Evolutionary conservation across 23 tunicate species (phyloP).

Genomic region (Aplidium turbinatum): DNA sequence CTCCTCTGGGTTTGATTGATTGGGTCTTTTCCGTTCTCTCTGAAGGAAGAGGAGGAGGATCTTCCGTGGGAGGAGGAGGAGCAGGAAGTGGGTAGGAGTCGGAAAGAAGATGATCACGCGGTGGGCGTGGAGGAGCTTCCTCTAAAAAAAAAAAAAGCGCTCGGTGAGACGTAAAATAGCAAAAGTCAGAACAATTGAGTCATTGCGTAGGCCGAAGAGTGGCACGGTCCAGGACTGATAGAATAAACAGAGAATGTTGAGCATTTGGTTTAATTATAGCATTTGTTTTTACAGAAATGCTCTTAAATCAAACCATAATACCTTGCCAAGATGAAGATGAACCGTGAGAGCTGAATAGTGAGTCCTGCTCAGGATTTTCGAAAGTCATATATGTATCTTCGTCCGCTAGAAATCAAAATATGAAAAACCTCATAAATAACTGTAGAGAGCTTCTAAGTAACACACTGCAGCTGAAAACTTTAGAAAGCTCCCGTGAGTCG

Average conservation of each 20-base stretch:
- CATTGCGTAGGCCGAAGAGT: too few relatives aligned
- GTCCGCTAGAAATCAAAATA: not conserved
- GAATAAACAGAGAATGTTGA: too few relatives aligned
- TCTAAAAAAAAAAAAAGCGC: too few relatives aligned
- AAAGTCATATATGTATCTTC: constrained; percentile 44
- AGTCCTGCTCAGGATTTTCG: not conserved
- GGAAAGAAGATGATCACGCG: not conserved
- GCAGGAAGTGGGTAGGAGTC: not conserved
- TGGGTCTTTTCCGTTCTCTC: constrained; percentile 1
- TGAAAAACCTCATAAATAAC: not conserved
- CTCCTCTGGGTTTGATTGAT: constrained; percentile 26
- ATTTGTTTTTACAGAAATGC: too few relatives aligned
- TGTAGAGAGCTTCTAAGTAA: not conserved
- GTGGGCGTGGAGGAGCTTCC: constrained; percentile 22
- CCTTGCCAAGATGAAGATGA: too few relatives aligned
- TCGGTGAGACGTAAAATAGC: too few relatives aligned
- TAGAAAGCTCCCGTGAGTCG: too few relatives aligned
- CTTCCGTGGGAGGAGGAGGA: not conserved
- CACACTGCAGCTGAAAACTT: too few relatives aligned
- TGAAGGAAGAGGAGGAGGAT: not conserved
- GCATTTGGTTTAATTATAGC: too few relatives aligned
- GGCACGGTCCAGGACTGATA: too few relatives aligned
- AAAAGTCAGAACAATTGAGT: too few relatives aligned
- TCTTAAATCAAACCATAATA: too few relatives aligned
- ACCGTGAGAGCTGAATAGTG: not conserved